Percentiles rank a stretch among this genome's conserved stretches.
Evolutionary conservation across 2,888 invertebrate species (phyloP).

Genomic region (Perizoma affinitatum): DNA sequence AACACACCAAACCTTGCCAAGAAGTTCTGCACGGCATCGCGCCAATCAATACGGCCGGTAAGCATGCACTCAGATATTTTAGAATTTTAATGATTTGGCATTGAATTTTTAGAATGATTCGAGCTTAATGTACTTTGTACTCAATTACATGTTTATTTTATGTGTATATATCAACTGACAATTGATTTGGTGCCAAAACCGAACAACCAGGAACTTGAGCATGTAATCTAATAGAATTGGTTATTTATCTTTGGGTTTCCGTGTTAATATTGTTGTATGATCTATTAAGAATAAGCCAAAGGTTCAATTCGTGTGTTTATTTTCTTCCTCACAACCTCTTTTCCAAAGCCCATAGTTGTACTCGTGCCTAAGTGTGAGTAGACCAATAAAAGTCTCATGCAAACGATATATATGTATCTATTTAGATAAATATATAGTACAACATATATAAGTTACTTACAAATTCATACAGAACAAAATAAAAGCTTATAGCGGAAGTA

Average conservation of each 20-base stretch:
- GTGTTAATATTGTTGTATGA: not conserved
- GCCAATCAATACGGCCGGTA: slow-evolving; percentile 72
- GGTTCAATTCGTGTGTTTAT: no score
- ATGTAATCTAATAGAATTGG: slow-evolving; percentile 15
- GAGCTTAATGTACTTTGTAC: not conserved
- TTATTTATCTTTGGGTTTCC: slow-evolving; percentile 21
- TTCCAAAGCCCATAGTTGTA: no score
- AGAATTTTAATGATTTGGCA: slow-evolving; percentile 46
- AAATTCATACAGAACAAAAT: no score
- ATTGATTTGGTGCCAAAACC: slow-evolving; percentile 26
- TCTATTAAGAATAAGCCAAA: not conserved
- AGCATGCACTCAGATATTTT: slow-evolving; percentile 37
- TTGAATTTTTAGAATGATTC: slow-evolving; percentile 31
- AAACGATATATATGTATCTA: no score
- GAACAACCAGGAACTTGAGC: slow-evolving; percentile 28
- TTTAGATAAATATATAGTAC: no score
- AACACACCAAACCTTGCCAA: slow-evolving; percentile 88
- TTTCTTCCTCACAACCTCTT: no score
- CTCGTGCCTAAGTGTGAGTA: no score
- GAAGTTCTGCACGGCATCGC: slow-evolving; percentile 82
- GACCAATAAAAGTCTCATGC: no score
- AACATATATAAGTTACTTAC: no score
- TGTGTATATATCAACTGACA: slow-evolving; percentile 3
- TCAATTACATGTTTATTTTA: slow-evolving; percentile 1
- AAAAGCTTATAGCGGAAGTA: no score